phyloP scores from a whole-genome alignment of 2,888 invertebrate species.

The Chrysomela aeneicollis region DNA sequence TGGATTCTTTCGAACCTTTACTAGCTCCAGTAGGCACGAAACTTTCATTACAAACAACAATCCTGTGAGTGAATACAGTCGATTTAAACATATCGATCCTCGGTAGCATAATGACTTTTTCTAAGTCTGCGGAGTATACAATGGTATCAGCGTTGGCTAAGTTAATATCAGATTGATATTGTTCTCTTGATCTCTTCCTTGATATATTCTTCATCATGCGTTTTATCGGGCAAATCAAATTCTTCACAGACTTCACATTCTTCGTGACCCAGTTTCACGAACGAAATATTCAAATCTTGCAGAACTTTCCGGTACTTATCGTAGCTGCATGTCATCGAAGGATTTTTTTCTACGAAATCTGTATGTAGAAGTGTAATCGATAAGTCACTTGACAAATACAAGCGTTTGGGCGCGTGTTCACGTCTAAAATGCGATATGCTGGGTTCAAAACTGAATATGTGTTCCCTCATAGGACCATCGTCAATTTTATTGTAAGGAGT shows the following conservation, averaged over 20 bases:
- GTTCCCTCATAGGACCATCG: no score
- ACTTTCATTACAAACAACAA: constrained; percentile 37
- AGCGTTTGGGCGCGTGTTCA: no score
- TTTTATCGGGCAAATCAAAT: constrained; percentile 18
- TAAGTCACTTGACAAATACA: no score
- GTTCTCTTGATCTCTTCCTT: no score
- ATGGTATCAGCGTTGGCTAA: no score
- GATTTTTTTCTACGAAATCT: constrained; percentile 20
- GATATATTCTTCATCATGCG: background rate
- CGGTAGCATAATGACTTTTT: constrained; percentile 39
- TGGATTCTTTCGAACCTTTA: constrained; percentile 11
- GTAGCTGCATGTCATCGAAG: constrained; percentile 16
- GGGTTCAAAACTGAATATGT: no score
- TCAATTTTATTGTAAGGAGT: no score
- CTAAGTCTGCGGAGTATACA: constrained; percentile 24
- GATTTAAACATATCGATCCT: constrained; percentile 37
- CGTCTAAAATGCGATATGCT: no score
- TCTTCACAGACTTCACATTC: constrained; percentile 21
- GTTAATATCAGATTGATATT: background rate
- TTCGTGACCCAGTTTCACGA: constrained; percentile 26
- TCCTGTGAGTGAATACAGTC: constrained; percentile 32
- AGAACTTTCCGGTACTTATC: constrained; percentile 21
- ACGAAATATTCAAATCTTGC: constrained; percentile 17
- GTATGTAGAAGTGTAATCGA: no score
- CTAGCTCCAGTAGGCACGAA: constrained; percentile 41